Percentiles rank a stretch among this genome's conserved stretches.
Conservation (phyloP, 2,888 invertebrate genomes). For the Spisula subtruncata region DNA sequence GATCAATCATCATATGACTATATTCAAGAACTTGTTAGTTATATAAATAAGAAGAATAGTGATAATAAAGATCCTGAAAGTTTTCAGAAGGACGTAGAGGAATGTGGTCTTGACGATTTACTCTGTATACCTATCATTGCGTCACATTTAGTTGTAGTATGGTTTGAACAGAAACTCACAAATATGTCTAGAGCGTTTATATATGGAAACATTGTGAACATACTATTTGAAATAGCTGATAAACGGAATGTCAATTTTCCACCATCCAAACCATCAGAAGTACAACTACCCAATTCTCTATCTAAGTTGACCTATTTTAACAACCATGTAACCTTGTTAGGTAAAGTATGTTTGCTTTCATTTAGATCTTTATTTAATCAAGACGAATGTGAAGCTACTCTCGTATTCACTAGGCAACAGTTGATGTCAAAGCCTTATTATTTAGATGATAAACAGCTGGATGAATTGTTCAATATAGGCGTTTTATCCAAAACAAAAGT, state of each 20-base stretch:
- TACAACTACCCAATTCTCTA: neutral
- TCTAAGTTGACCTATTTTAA: neutral
- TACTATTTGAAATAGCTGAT: neutral
- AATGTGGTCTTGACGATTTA: neutral
- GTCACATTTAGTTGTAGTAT: neutral
- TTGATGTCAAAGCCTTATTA: neutral
- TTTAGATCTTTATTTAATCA: neutral
- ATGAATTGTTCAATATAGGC: neutral
- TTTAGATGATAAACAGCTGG: neutral
- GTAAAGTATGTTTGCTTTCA: constrained; percentile 1
- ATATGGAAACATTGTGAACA: neutral
- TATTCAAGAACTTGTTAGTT: neutral
- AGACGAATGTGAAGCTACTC: neutral
- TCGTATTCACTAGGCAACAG: constrained; percentile 8
- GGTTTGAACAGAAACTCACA: neutral
- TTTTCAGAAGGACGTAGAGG: neutral
- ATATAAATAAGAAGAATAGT: neutral
- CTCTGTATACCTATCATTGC: neutral
- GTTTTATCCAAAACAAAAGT: neutral
- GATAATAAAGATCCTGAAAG: neutral
- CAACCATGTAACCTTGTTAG: neutral
- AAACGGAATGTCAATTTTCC: neutral
- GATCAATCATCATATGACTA: neutral
- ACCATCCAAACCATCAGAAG: neutral
- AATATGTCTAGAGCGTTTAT: neutral